phyloP scores from a whole-genome alignment of 2,797 vertebrate species.

The Dallia pectoralis region DNA sequence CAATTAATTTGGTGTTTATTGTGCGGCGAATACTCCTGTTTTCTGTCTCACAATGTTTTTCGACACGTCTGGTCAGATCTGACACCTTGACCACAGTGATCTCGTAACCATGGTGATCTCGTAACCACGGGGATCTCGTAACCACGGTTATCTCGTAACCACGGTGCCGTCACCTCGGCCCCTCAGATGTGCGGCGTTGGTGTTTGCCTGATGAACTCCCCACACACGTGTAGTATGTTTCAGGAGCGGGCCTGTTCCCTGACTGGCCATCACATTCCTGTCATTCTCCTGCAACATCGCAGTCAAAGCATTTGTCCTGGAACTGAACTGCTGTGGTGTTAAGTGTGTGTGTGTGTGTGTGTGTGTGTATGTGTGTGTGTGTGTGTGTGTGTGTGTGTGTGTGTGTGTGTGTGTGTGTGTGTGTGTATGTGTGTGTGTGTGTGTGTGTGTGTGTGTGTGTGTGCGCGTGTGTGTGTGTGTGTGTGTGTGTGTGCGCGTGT shows the following conservation, averaged over 20 bases:
- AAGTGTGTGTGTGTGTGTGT: not conserved
- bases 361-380: no score
- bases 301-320: slow-evolving; percentile 2
- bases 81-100: no score
- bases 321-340: not conserved
- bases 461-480: not conserved
- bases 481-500: not conserved
- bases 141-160: not conserved
- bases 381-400: not conserved
- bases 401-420: slow-evolving; percentile 6
- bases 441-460: slow-evolving; percentile 7
- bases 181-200: slow-evolving; percentile 17
- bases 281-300: not conserved
- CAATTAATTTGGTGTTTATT: no score
- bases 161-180: not conserved
- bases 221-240: slow-evolving; percentile 14
- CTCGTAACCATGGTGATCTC: not conserved
- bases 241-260: slow-evolving; percentile 21
- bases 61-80: not conserved
- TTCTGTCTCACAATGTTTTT: not conserved
- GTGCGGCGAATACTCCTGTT: not conserved
- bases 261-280: slow-evolving; percentile 26
- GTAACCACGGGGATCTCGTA: not conserved
- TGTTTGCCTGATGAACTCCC: slow-evolving; percentile 11
- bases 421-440: not conserved